Evolutionary conservation across 2,888 invertebrate genomes (phyloP), one percentile per base, ranked within the genome.

Genomic region (Strigamia crassipes): DNA sequence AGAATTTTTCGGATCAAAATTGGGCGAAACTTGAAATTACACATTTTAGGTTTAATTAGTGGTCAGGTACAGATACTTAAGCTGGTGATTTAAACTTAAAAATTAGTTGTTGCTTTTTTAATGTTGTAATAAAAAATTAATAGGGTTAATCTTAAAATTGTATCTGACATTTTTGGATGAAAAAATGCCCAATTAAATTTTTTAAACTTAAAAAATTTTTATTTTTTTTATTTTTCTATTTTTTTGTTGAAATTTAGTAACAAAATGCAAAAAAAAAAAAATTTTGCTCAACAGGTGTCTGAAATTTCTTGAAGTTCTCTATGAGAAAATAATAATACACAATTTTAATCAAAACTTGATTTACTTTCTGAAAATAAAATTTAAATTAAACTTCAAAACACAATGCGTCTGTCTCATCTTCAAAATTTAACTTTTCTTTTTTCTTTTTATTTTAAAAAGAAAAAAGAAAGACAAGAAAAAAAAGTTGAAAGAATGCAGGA

Each of bases 261-360:
- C 9, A 12, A 42, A 42, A 9, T 12, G 5, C 13, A 1, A 42
- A 51, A n/a, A 51, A 51, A 51, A 15, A 15, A 13, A 51, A n/a
- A n/a, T n/a, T n/a, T n/a, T n/a, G n/a, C 27, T 27, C 13, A 51
- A 51, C 51, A 51, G 51, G 51, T 51, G 51, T n/a, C 13, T 51
- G 51, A 51, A 51, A n/a, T 27, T 27, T 51, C 42, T 42, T 42
- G 42, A 42, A 27, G 27, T 3, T 27, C 27, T 27, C 27, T 27
- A 27, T 3, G 3, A 27, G 27, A 42, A 51, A n/a, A n/a, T 51
- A 13, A 51, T 3, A 41, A 41, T 8, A 46, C 9, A 46, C n/a
- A 51, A 51, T 15, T 51, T 51, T n/a, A 51, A 51, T n/a, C 51
- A 51, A 51, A 51, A 51, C n/a, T 51, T n/a, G n/a, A 51, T 51